phyloP scores from a whole-genome alignment of 2,888 invertebrate species.

The Drosophila kanekoi region DNA sequence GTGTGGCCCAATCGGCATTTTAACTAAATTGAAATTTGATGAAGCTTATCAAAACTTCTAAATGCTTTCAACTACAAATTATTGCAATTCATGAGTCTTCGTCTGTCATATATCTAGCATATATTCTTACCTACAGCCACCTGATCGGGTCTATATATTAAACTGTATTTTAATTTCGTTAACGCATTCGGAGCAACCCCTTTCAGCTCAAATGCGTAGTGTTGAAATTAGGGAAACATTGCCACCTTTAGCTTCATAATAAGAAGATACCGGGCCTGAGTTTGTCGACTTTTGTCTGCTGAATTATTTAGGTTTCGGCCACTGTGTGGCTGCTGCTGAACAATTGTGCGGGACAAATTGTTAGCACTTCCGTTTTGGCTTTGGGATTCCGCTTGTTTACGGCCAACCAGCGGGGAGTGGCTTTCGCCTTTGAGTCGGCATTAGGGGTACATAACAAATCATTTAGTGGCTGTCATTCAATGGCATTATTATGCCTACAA shows the following conservation, averaged over 20 bases:
- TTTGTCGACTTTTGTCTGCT: not conserved
- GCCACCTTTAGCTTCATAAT: not conserved
- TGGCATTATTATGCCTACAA: slow-evolving; percentile 56
- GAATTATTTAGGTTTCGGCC: slow-evolving; percentile 15
- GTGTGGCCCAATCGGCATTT: too few relatives aligned
- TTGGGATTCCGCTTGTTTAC: slow-evolving; percentile 58
- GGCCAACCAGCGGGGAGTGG: slow-evolving; percentile 31
- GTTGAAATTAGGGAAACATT: not conserved
- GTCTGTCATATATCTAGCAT: not conserved
- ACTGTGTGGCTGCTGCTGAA: slow-evolving; percentile 36
- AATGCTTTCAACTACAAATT: too few relatives aligned
- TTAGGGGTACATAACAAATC: slow-evolving; percentile 75
- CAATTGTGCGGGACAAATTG: slow-evolving; percentile 64
- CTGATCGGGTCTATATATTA: too few relatives aligned
- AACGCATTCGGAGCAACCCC: not conserved
- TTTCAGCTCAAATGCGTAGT: not conserved
- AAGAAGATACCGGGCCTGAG: not conserved
- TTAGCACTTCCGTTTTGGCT: slow-evolving; percentile 70
- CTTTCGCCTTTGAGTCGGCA: slow-evolving; percentile 16
- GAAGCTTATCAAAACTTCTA: too few relatives aligned
- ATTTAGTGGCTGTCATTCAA: slow-evolving; percentile 77
- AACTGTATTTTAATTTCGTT: not conserved
- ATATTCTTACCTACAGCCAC: too few relatives aligned
- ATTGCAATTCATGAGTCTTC: not conserved
- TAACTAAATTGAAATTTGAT: too few relatives aligned